Evolutionary conservation across 2,888 invertebrate genomes (phyloP).

Genomic region (Erannis defoliaria): DNA sequence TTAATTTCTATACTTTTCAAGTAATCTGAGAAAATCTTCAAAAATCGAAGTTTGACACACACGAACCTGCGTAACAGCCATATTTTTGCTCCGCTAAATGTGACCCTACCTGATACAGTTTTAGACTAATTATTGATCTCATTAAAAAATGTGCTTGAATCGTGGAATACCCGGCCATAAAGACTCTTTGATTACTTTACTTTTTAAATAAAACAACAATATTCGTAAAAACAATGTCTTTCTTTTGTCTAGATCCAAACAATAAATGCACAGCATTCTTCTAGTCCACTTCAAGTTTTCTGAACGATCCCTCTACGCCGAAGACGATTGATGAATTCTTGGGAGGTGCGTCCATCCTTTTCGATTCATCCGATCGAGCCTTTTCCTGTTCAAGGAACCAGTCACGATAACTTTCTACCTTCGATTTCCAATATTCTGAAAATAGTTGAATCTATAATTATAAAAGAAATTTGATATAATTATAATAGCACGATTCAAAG

Average conservation of each 20-base stretch:
- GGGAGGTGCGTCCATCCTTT: constrained; percentile 75
- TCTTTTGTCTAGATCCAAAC: background rate
- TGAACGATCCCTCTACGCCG: constrained; percentile 85
- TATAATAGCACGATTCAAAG: background rate
- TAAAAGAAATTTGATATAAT: background rate
- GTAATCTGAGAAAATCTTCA: no score
- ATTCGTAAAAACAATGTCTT: background rate
- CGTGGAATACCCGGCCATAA: no score
- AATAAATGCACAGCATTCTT: background rate
- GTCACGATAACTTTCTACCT: constrained; percentile 67
- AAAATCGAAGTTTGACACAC: no score
- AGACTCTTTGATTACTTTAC: no score
- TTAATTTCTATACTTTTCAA: no score
- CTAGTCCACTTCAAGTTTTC: constrained; percentile 76
- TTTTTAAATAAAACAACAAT: background rate
- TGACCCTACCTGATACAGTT: no score
- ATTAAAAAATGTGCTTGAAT: no score
- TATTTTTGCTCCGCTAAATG: no score
- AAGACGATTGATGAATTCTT: constrained; percentile 73
- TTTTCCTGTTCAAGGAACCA: constrained; percentile 60
- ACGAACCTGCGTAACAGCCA: no score
- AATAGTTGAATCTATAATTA: constrained; percentile 20
- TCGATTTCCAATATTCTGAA: constrained; percentile 62
- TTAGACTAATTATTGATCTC: no score
- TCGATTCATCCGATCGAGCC: constrained; percentile 79